Base-by-base conservation (phyloP, 2,113 vertebrate genomes). In the Ochotona curzoniae region DNA sequence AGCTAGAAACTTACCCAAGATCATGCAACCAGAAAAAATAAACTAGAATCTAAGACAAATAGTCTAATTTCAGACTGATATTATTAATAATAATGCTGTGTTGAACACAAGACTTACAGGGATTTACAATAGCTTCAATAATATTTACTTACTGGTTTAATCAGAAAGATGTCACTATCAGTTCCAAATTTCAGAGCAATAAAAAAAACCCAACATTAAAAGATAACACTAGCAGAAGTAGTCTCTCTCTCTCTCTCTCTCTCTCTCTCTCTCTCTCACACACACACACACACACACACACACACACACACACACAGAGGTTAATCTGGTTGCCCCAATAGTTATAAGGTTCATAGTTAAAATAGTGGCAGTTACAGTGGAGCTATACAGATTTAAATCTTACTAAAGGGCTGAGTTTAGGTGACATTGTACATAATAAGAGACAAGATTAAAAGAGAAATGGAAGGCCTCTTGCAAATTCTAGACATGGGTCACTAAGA, bases 121-220 rank as follows among this genome's bases (percentile, higher is more conserved):
- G n/a, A 44, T 83, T 49, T n/a, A 57, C 71, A 75, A 67, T 17
- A 26, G 75, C 1, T 18, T 54, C 35, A 10, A 30, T 13, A 89
- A 11, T 2, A 80, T 85, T 15, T 25, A 54, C 71, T 54, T 75
- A 73, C 86, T 17, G 30, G 3, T 92, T 82, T 86, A 82, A 78
- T 90, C 26, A 54, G 51, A 95, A 94, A 79, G 18, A 30, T 67
- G 8, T n/a, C 11, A 82, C 25, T 57, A 20, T 26, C 4, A 28
- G 28, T 49, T 81, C 92, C 92, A 83, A 90, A 91, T 89, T 89
- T 79, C 28, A 86, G 9, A 3, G 6, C 15, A 49, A 15, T n/a
- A 38, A 83, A 57, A 76, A 11, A 79, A 12, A 73, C 63, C 73
- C 12, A 86, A 51, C 15, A 74, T 64, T 67, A 1, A 35, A 76